Conservation (phyloP, 2,797 vertebrate species). For the Enteromius mattozi region DNA sequence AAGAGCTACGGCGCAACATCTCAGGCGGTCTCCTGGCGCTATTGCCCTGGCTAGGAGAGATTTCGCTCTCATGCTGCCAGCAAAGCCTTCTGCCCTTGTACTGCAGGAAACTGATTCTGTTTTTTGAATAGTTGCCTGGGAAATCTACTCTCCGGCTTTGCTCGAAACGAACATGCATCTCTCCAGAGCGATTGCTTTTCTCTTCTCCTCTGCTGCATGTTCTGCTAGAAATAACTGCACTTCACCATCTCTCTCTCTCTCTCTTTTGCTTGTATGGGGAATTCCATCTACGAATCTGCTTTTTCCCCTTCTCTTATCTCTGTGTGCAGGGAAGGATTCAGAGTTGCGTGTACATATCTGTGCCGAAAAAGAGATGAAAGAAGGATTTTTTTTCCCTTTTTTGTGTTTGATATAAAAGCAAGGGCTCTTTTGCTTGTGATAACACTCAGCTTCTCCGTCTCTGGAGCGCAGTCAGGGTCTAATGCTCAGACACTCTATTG, state of each 20-base stretch:
- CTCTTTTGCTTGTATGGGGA: slow-evolving; percentile 50
- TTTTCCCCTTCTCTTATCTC: slow-evolving; percentile 51
- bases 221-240: slow-evolving; percentile 54
- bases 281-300: slow-evolving; percentile 52
- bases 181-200: slow-evolving; percentile 52
- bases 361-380: slow-evolving; percentile 50
- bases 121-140: slow-evolving; percentile 62
- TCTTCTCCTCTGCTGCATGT: slow-evolving; percentile 47
- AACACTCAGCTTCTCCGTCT: slow-evolving; percentile 49
- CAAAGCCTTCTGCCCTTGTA: slow-evolving; percentile 49
- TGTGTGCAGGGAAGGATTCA: slow-evolving; percentile 49
- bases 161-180: slow-evolving; percentile 55
- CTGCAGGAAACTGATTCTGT: slow-evolving; percentile 52
- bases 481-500: slow-evolving; percentile 37
- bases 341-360: slow-evolving; percentile 51
- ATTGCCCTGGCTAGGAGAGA: slow-evolving; percentile 51
- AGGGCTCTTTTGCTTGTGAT: slow-evolving; percentile 49
- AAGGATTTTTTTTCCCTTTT: slow-evolving; percentile 28
- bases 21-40: slow-evolving; percentile 35
- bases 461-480: slow-evolving; percentile 42
- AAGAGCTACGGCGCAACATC: slow-evolving; percentile 35
- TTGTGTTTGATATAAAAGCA: slow-evolving; percentile 51
- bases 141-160: slow-evolving; percentile 59
- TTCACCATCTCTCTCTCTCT: slow-evolving; percentile 44
- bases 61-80: slow-evolving; percentile 54